Conservation (phyloP, 2,797 vertebrate genomes). For the Huso huso region DNA sequence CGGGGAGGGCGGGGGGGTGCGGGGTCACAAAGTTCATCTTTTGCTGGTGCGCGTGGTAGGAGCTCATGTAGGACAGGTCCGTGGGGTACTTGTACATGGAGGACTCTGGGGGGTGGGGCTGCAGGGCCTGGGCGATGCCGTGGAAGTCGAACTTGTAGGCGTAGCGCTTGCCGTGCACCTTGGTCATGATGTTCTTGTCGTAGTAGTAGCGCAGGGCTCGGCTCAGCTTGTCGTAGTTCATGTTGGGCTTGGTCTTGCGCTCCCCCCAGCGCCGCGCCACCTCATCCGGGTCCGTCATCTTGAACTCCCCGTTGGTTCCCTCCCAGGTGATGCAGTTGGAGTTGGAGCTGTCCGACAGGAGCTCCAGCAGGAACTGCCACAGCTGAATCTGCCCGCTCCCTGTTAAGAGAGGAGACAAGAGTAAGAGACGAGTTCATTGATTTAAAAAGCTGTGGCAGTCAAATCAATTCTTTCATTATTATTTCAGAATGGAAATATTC, state of each 20-base stretch:
- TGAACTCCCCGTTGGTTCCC: conserved; percentile 80
- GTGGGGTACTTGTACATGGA: conserved; percentile 80
- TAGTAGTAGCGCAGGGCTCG: conserved; percentile 83
- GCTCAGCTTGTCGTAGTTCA: conserved; percentile 87
- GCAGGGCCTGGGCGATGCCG: conserved; percentile 76
- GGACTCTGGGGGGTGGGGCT: conserved; percentile 74
- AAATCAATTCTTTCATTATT: no score
- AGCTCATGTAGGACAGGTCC: conserved; percentile 76
- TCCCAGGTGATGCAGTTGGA: conserved; percentile 83
- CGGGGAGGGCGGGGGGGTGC: conserved; percentile 67
- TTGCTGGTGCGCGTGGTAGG: conserved; percentile 75
- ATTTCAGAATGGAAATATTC: no score
- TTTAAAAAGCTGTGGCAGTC: no score
- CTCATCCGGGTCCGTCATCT: conserved; percentile 81
- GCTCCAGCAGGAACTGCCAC: conserved; percentile 80
- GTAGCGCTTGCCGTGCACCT: conserved; percentile 80
- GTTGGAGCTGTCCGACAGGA: conserved; percentile 77
- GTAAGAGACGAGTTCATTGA: background rate
- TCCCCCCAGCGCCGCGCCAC: conserved; percentile 81
- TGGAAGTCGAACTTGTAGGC: conserved; percentile 88
- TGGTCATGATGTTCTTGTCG: conserved; percentile 89
- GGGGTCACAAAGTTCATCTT: conserved; percentile 81
- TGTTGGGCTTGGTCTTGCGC: conserved; percentile 79
- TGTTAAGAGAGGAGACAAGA: conserved; percentile 16
- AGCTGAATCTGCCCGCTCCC: conserved; percentile 81